A percentile compares a stretch with the other conserved stretches of the same genome.
These are phyloP conservation scores for Diplazon laetatorius DNA, from an alignment of 2,888 invertebrate genomes.

Conservation along the genomic window DNA sequence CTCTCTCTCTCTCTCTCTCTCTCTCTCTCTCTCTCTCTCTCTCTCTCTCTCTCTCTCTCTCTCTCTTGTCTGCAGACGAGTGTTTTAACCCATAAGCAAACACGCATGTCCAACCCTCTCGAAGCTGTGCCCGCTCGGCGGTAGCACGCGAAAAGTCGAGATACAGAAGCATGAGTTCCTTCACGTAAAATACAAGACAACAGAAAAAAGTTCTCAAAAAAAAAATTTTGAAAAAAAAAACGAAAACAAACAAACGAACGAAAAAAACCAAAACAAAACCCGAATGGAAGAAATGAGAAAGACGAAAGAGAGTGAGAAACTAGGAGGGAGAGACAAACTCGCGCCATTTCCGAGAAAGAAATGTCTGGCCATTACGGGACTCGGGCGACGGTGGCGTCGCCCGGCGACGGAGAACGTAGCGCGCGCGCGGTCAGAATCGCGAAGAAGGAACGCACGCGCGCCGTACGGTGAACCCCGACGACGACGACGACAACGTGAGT, in stretches of 20 bases:
- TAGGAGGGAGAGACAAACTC: conserved; percentile 77
- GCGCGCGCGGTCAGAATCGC: conserved; percentile 24
- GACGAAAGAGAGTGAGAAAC: conserved; percentile 29
- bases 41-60: too few species aligned
- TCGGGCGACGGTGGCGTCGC: conserved; percentile 70
- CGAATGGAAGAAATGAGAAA: conserved; percentile 19
- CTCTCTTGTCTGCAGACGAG: too few species aligned
- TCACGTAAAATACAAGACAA: conserved; percentile 48
- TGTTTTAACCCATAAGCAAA: conserved; percentile 1
- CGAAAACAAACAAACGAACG: too few species aligned
- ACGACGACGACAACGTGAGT: conserved; percentile 6
- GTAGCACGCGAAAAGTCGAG: background rate
- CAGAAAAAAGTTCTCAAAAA: background rate
- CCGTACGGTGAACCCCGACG: conserved; percentile 35
- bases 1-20: too few species aligned
- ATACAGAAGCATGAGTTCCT: conserved; percentile 25
- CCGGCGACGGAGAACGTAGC: conserved; percentile 58
- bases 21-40: too few species aligned
- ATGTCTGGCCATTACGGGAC: conserved; percentile 79
- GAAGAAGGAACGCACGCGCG: conserved; percentile 32
- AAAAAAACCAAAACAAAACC: too few species aligned
- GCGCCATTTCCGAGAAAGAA: conserved; percentile 79
- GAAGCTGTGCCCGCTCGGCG: background rate
- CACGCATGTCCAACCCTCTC: background rate
- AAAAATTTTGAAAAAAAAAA: conserved; percentile 27